Conservation (phyloP, 2,113 vertebrate genomes). For the Chloropsis cyanopogon region DNA sequence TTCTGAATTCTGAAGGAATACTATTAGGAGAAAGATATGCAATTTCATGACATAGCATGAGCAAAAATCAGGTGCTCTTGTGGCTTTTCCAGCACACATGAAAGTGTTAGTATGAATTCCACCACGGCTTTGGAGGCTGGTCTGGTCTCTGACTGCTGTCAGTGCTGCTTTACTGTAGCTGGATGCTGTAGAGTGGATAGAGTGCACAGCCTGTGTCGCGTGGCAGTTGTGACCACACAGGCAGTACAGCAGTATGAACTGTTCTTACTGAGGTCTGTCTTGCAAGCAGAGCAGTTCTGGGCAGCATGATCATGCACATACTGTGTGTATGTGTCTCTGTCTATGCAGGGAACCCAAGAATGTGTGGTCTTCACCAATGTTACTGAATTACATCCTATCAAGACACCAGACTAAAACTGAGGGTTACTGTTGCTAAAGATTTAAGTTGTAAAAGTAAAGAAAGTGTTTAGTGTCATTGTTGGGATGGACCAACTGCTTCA, state of each 20-base stretch:
- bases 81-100: background rate
- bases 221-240: background rate
- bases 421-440: background rate
- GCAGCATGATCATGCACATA: background rate
- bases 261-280: background rate
- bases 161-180: background rate
- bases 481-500: background rate
- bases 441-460: background rate
- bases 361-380: accelerated
- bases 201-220: accelerated
- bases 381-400: background rate
- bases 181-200: background rate
- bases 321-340: too few species aligned
- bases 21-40: background rate
- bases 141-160: background rate
- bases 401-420: background rate
- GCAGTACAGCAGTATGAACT: background rate
- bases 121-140: background rate
- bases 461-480: background rate
- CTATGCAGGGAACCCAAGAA: background rate
- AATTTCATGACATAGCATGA: accelerated
- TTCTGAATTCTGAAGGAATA: background rate
- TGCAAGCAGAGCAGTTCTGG: background rate
- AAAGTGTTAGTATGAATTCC: background rate
- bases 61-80: background rate